Evolutionary conservation across 1,140 invertebrate genomes (phyloP).

Genomic region (Sarcophaga peregrina): DNA sequence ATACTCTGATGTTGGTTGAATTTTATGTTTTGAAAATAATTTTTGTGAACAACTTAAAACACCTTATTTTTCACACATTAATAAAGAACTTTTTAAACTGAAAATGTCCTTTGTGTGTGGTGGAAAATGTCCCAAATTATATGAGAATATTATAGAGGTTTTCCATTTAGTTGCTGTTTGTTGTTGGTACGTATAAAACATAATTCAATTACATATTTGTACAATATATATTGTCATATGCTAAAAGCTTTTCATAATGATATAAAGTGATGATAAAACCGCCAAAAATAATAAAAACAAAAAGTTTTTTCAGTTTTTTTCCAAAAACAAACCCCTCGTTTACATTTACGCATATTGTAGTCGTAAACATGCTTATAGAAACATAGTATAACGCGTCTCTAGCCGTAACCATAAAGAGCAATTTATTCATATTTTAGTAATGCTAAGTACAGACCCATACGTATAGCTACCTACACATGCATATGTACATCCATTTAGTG

Average conservation of each 20-base stretch:
- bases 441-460: background rate
- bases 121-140: too few relatives aligned
- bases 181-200: background rate
- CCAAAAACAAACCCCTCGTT: too few relatives aligned
- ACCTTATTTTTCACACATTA: too few relatives aligned
- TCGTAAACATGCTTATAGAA: background rate
- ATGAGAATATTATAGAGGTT: too few relatives aligned
- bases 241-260: constrained; percentile 27
- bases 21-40: too few relatives aligned
- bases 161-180: too few relatives aligned
- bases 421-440: constrained; percentile 20
- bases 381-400: background rate
- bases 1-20: too few relatives aligned
- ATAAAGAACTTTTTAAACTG: too few relatives aligned
- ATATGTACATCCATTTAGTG: background rate
- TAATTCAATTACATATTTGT: background rate
- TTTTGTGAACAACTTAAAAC: too few relatives aligned
- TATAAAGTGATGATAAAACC: constrained; percentile 19
- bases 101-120: too few relatives aligned
- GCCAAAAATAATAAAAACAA: background rate
- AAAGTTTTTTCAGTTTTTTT: too few relatives aligned
- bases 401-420: constrained; percentile 20
- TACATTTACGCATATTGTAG: background rate
- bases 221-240: constrained; percentile 6
- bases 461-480: too few relatives aligned